Evolutionary conservation across 2,113 vertebrate species (phyloP).

Genomic region (Rattus norvegicus): DNA sequence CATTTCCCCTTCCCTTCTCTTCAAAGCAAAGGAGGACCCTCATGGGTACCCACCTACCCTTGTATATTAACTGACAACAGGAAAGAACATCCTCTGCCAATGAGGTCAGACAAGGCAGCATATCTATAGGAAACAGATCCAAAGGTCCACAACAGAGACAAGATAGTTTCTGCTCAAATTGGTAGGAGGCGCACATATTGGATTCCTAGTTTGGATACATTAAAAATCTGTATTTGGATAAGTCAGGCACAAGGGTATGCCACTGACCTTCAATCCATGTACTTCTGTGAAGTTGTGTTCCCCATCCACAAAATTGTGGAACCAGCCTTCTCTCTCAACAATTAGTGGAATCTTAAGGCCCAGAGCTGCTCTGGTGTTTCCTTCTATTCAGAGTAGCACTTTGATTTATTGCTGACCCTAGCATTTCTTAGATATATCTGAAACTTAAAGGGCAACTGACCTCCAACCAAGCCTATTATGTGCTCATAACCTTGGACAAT

Average conservation of each 20-base stretch:
- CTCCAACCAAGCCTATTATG: background rate
- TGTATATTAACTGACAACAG: too few relatives aligned
- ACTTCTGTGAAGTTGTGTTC: background rate
- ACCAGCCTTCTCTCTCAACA: background rate
- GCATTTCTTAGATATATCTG: background rate
- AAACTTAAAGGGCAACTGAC: background rate
- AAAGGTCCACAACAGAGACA: too few relatives aligned
- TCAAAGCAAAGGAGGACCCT: too few relatives aligned
- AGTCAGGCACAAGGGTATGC: background rate
- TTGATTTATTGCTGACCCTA: background rate
- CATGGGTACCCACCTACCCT: too few relatives aligned
- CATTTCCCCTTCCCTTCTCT: too few relatives aligned
- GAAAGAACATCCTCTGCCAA: too few relatives aligned
- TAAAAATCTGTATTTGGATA: background rate
- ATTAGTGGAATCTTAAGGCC: background rate
- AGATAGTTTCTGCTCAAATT: too few relatives aligned
- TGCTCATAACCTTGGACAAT: background rate
- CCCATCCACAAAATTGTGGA: background rate
- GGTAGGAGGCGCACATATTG: too few relatives aligned
- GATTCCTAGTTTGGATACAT: background rate
- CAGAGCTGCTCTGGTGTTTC: background rate
- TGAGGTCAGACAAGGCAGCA: too few relatives aligned
- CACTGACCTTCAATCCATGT: background rate
- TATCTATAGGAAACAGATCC: too few relatives aligned
- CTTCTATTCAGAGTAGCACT: background rate